A percentile compares a stretch with the other conserved stretches of the same genome.
Conservation (phyloP, 2,888 invertebrate species). For the Drosophila maculinotata region DNA sequence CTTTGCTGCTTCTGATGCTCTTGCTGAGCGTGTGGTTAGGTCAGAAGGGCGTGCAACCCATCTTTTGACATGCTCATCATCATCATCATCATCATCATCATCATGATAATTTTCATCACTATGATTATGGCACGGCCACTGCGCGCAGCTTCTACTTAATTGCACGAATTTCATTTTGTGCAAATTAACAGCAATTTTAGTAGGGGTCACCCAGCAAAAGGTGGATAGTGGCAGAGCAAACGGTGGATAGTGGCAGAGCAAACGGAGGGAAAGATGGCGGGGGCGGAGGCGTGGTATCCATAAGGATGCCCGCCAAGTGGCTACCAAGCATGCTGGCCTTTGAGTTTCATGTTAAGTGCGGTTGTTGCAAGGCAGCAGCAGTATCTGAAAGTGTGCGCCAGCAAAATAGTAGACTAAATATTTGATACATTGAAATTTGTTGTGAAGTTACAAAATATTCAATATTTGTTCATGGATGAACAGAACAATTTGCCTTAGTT, state of each 20-base stretch:
- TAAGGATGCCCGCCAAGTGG: slow-evolving; percentile 32
- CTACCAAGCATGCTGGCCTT: slow-evolving; percentile 20
- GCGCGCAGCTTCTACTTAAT: slow-evolving; percentile 77
- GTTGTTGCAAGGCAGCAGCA: slow-evolving; percentile 6
- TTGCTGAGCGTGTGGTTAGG: slow-evolving; percentile 22
- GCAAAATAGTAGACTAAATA: not conserved
- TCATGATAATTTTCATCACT: slow-evolving; percentile 35
- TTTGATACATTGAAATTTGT: not conserved
- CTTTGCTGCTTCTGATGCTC: not conserved
- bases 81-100: slow-evolving; percentile 31
- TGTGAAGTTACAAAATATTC: too few relatives aligned
- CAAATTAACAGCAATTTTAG: slow-evolving; percentile 84
- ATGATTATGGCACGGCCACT: slow-evolving; percentile 40
- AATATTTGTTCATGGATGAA: too few relatives aligned
- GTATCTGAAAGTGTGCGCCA: not conserved
- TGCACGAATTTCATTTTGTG: slow-evolving; percentile 84
- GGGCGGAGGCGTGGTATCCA: not conserved
- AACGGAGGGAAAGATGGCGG: not conserved
- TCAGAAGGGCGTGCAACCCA: slow-evolving; percentile 28
- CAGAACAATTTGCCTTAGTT: too few relatives aligned
- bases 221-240: slow-evolving; percentile 23
- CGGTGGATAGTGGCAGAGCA: slow-evolving; percentile 16
- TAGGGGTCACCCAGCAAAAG: slow-evolving; percentile 54
- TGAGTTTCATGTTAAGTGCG: slow-evolving; percentile 28
- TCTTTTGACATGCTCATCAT: slow-evolving; percentile 11